Percentiles rank a stretch among this genome's conserved stretches.
These are phyloP conservation scores for Hycleus cichorii DNA, from an alignment of 1,140 invertebrate species.

Conservation along the genomic window DNA sequence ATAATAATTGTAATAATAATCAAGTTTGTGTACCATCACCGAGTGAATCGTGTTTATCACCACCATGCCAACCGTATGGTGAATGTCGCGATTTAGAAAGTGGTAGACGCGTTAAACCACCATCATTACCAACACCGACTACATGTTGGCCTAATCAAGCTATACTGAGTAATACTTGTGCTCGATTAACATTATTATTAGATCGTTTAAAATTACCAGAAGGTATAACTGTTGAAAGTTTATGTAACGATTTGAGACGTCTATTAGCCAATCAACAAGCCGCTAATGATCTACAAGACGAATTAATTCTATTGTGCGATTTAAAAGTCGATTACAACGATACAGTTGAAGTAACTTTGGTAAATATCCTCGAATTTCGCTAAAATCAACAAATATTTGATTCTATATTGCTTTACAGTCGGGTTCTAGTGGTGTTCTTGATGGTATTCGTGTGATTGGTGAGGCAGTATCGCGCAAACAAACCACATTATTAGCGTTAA, in stretches of 20 bases:
- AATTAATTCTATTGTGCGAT: conserved; percentile 70
- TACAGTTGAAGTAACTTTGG: conserved; percentile 80
- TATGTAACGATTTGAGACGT: conserved; percentile 60
- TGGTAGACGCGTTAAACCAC: conserved; percentile 65
- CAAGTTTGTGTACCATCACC: conserved; percentile 71
- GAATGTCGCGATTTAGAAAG: conserved; percentile 71
- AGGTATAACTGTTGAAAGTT: conserved; percentile 64
- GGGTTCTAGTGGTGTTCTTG: conserved; percentile 51
- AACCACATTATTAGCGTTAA: conserved; percentile 55
- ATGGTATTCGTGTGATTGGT: conserved; percentile 57
- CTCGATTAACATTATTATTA: conserved; percentile 62
- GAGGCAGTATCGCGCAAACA: conserved; percentile 62
- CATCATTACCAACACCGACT: conserved; percentile 61
- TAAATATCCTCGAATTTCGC: conserved; percentile 41
- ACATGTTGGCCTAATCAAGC: conserved; percentile 73
- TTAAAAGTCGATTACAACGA: conserved; percentile 71
- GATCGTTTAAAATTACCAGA: conserved; percentile 55
- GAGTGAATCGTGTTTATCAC: conserved; percentile 66
- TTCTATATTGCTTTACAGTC: conserved; percentile 40
- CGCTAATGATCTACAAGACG: conserved; percentile 44
- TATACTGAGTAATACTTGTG: conserved; percentile 62
- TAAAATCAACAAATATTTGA: not conserved
- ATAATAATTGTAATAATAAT: conserved; percentile 48
- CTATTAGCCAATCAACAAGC: conserved; percentile 56
- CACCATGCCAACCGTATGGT: conserved; percentile 69